These are phyloP conservation scores for Globodera rostochiensis DNA, from an alignment of 1,140 invertebrate species.

Conservation along the genomic window DNA sequence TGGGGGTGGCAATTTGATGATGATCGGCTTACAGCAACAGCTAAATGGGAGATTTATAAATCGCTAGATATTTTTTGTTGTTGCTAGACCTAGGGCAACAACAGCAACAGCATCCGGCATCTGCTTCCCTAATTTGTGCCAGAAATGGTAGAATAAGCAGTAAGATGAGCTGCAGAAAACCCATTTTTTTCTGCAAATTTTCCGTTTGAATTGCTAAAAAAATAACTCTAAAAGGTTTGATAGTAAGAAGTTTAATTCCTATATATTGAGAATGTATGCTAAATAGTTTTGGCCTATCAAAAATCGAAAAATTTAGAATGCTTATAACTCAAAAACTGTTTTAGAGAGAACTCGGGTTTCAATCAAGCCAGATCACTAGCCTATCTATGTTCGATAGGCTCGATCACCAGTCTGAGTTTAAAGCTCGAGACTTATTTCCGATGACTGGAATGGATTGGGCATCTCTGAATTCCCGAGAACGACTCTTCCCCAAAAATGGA, in stretches of 20 bases:
- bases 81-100: constrained; percentile 21
- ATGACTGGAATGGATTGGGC: too few relatives aligned
- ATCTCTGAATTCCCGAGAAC: background rate
- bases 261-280: too few relatives aligned
- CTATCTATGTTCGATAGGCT: too few relatives aligned
- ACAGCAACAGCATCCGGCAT: constrained; percentile 37
- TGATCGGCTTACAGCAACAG: constrained; percentile 41
- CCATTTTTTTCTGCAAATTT: background rate
- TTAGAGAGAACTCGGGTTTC: too few relatives aligned
- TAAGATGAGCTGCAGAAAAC: background rate
- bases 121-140: constrained; percentile 19
- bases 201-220: constrained; percentile 5
- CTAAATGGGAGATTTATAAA: background rate
- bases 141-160: constrained; percentile 3
- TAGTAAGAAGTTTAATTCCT: too few relatives aligned
- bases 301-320: constrained; percentile 19
- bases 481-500: background rate
- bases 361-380: too few relatives aligned
- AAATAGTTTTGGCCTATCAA: too few relatives aligned
- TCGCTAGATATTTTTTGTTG: background rate
- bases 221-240: background rate
- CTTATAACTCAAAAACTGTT: too few relatives aligned
- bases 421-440: too few relatives aligned
- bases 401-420: too few relatives aligned
- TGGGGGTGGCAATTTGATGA: constrained; percentile 37